Percentiles rank a stretch among this genome's conserved stretches.
Conservation (phyloP, 2,797 vertebrate genomes). For the Enteromius afrohamiltoni region DNA sequence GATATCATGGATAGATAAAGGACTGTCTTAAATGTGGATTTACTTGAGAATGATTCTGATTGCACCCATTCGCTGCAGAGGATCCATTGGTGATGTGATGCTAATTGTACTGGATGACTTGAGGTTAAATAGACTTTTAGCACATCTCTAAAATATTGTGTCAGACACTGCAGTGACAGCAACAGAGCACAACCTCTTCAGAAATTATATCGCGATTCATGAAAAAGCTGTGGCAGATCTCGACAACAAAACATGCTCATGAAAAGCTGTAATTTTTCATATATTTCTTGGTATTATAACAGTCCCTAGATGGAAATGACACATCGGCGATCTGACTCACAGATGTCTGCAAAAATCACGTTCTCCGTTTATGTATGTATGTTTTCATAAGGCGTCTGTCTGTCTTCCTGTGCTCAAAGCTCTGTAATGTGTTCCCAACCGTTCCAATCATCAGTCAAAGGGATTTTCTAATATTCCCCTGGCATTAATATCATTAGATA, state of each 20-base stretch:
- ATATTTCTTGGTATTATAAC: not conserved
- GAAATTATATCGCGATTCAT: not conserved
- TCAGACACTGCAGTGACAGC: not conserved
- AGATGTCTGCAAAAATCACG: not conserved
- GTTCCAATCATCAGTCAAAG: slow-evolving; percentile 1
- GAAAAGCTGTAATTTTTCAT: not conserved
- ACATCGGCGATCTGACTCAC: not conserved
- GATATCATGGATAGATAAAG: too few relatives aligned
- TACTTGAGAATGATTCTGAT: not conserved
- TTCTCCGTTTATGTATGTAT: not conserved
- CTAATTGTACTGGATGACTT: not conserved
- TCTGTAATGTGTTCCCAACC: not conserved
- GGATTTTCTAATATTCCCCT: slow-evolving; percentile 15
- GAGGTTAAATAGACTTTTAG: not conserved
- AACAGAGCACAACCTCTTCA: not conserved
- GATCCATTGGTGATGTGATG: not conserved
- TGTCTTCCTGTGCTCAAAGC: not conserved
- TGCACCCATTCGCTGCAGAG: not conserved
- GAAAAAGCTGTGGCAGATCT: not conserved
- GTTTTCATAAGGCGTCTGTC: not conserved
- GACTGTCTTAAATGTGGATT: too few relatives aligned
- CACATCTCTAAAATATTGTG: not conserved
- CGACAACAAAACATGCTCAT: not conserved
- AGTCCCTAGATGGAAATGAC: not conserved
- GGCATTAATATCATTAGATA: slow-evolving; percentile 2